Evolutionary conservation across 2,797 vertebrate species (phyloP).

Genomic region (Xenops minutus): DNA sequence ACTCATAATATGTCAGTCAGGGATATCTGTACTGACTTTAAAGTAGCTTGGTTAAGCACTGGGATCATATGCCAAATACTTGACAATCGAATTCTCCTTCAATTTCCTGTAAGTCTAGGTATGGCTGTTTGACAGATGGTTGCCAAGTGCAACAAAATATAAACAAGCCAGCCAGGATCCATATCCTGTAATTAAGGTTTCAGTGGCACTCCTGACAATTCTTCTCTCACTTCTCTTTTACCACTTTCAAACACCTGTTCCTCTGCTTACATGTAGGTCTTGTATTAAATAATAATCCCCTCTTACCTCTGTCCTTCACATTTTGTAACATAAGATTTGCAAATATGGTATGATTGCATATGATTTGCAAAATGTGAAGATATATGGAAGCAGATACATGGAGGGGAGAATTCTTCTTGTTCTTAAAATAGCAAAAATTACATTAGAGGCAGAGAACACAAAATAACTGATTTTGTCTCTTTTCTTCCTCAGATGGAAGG

Average conservation of each 20-base stretch:
- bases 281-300: not conserved
- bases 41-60: not conserved
- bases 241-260: not conserved
- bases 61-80: not conserved
- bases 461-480: not conserved
- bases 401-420: not conserved
- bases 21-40: not conserved
- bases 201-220: not conserved
- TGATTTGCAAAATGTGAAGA: not conserved
- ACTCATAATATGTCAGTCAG: not conserved
- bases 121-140: not conserved
- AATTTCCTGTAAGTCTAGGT: not conserved
- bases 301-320: not conserved
- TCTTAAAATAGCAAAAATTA: not conserved
- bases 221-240: not conserved
- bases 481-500: not conserved
- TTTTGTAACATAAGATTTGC: not conserved
- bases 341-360: no score
- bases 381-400: not conserved
- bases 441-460: not conserved
- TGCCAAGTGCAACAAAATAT: not conserved
- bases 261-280: not conserved
- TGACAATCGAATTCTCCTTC: not conserved
- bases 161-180: slow-evolving; percentile 41
- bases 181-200: slow-evolving; percentile 39